A percentile compares a stretch with the other conserved stretches of the same genome.
These are phyloP conservation scores for Garrulus glandarius DNA, from an alignment of 2,797 vertebrate species.

Conservation along the genomic window DNA sequence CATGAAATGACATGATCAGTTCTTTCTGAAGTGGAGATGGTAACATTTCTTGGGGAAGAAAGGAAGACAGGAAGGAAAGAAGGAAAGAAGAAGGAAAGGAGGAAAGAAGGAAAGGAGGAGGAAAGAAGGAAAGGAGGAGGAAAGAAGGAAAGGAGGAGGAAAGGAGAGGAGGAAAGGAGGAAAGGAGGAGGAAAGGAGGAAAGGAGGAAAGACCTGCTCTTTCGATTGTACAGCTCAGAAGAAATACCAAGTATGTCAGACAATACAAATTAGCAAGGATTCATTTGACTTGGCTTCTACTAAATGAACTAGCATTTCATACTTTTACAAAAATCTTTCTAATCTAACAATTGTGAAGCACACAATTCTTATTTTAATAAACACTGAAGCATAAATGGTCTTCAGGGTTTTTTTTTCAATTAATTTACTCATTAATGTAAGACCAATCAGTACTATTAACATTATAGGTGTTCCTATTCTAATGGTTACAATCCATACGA, in stretches of 20 bases:
- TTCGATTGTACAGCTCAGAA: not conserved
- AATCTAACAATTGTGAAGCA: not conserved
- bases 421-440: not conserved
- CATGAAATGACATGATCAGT: not conserved
- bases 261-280: not conserved
- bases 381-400: not conserved
- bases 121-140: not conserved
- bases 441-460: not conserved
- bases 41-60: not conserved
- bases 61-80: not conserved
- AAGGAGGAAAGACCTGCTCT: not conserved
- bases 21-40: not conserved
- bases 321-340: not conserved
- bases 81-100: not conserved
- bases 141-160: not conserved
- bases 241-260: not conserved
- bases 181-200: not conserved
- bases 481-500: not conserved
- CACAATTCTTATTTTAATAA: not conserved
- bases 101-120: fast-evolving
- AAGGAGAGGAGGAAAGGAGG: fast-evolving
- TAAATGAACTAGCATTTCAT: not conserved
- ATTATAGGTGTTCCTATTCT: not conserved
- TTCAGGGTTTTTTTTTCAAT: not conserved
- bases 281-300: not conserved